Percentiles rank a stretch among this genome's conserved stretches.
phyloP scores from a whole-genome alignment of 1,140 invertebrate genomes.

The Drosophila lacteicornis region DNA sequence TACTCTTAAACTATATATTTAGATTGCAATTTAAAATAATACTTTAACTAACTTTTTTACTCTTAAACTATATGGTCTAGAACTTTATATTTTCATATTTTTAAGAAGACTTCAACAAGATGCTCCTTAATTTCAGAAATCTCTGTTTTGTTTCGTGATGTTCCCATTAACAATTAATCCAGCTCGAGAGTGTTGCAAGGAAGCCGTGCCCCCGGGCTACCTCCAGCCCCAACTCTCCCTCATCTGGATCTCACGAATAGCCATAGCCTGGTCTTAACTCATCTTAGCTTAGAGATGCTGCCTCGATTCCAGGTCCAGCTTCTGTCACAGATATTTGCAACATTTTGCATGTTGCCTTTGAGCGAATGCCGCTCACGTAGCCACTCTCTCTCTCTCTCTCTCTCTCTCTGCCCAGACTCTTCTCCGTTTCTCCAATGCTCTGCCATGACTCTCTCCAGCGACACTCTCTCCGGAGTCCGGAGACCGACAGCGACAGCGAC shows the following conservation, averaged over 20 bases:
- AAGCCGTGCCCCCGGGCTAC: conserved; percentile 11
- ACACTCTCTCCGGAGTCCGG: conserved; percentile 12
- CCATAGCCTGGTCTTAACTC: neutral
- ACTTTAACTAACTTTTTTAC: too few species aligned
- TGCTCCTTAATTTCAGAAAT: too few species aligned
- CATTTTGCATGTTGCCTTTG: conserved; percentile 80
- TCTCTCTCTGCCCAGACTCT: conserved; percentile 1
- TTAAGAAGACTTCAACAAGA: too few species aligned
- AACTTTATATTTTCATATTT: too few species aligned
- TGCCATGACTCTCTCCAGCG: conserved; percentile 1
- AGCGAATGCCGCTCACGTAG: conserved; percentile 74
- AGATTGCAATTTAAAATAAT: too few species aligned
- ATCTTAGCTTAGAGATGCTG: neutral
- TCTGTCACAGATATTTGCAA: conserved; percentile 75
- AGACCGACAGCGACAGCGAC: neutral
- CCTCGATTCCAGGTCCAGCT: conserved; percentile 1
- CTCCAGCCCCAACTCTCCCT: neutral
- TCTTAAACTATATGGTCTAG: too few species aligned
- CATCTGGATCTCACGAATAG: neutral
- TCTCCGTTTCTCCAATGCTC: conserved; percentile 16
- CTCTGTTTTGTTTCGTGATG: neutral
- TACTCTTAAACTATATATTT: too few species aligned
- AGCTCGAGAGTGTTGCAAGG: conserved; percentile 25
- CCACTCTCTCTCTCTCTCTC: neutral
- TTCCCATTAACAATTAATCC: too few species aligned